These are phyloP conservation scores for Caenorhabditis inopinata DNA, from an alignment of 1,140 invertebrate genomes.

Conservation along the genomic window DNA sequence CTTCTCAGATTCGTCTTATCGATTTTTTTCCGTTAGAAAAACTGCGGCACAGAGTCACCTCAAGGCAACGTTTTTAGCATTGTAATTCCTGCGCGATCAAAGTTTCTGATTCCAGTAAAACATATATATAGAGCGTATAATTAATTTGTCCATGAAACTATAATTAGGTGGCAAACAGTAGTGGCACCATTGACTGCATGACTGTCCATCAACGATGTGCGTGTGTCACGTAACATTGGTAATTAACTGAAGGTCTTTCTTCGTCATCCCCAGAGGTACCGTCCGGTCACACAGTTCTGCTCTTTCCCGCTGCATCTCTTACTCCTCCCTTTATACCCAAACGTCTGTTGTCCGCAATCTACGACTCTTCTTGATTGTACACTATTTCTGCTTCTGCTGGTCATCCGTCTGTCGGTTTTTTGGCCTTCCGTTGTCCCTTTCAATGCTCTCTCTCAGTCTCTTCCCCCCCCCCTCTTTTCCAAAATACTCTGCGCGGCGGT, in stretches of 20 bases:
- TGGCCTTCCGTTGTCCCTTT: not conserved
- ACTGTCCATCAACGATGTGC: constrained; percentile 24
- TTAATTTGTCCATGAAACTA: constrained; percentile 20
- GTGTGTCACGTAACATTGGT: constrained; percentile 27
- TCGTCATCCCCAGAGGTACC: not conserved
- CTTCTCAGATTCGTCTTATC: too few species aligned
- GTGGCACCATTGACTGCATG: not conserved
- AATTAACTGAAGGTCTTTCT: constrained; percentile 7
- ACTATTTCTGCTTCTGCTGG: not conserved
- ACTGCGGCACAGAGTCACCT: too few species aligned
- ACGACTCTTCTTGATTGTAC: not conserved
- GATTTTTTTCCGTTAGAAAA: too few species aligned
- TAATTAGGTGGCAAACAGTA: not conserved
- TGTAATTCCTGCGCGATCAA: too few species aligned
- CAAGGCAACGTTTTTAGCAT: too few species aligned
- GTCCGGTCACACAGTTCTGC: not conserved
- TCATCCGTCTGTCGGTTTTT: constrained; percentile 19
- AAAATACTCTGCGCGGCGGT: not conserved
- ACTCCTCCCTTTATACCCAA: not conserved
- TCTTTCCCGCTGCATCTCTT: not conserved
- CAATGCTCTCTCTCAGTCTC: not conserved
- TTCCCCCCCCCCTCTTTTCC: not conserved
- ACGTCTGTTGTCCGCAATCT: not conserved
- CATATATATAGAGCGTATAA: not conserved
- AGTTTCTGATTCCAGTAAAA: too few species aligned